Evolutionary conservation across 2,797 vertebrate species (phyloP).

Genomic region (Cynodonichthys magdalenae): DNA sequence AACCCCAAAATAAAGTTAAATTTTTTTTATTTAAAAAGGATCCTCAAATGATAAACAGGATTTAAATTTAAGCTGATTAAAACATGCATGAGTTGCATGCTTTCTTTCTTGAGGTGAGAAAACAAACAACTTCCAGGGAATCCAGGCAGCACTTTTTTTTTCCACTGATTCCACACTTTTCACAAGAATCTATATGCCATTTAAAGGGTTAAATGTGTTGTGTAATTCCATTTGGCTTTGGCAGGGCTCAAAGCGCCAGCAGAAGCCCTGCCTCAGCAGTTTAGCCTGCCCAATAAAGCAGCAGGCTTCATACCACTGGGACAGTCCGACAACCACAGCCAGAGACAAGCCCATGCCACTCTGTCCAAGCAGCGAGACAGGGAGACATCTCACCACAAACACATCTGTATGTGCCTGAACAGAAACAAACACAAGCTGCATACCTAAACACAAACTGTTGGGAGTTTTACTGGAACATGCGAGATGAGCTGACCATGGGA

Average conservation of each 20-base stretch:
- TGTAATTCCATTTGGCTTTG: constrained; percentile 79
- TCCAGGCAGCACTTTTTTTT: constrained; percentile 6
- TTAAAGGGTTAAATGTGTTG: constrained; percentile 74
- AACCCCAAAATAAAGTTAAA: constrained; percentile 25
- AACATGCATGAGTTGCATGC: not conserved
- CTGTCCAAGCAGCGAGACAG: constrained; percentile 67
- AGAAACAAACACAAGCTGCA: constrained; percentile 3
- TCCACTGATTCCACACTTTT: constrained; percentile 23
- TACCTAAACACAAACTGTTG: constrained; percentile 14
- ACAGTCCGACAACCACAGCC: constrained; percentile 75
- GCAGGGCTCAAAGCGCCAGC: constrained; percentile 67
- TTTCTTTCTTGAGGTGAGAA: constrained; percentile 9
- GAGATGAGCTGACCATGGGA: constrained; percentile 41
- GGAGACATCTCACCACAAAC: constrained; percentile 55
- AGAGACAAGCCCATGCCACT: constrained; percentile 76
- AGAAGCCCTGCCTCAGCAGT: constrained; percentile 84
- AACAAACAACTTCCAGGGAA: not conserved
- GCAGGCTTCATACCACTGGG: constrained; percentile 80
- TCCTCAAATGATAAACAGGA: constrained; percentile 2
- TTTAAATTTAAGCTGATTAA: not conserved
- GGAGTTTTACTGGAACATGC: constrained; percentile 5
- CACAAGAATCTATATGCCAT: constrained; percentile 26
- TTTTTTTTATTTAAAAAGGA: constrained; percentile 21
- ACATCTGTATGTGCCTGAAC: not conserved
- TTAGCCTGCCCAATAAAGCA: constrained; percentile 81